phyloP scores from a whole-genome alignment of 2,888 invertebrate genomes.

The Drosophila vallismaia region DNA sequence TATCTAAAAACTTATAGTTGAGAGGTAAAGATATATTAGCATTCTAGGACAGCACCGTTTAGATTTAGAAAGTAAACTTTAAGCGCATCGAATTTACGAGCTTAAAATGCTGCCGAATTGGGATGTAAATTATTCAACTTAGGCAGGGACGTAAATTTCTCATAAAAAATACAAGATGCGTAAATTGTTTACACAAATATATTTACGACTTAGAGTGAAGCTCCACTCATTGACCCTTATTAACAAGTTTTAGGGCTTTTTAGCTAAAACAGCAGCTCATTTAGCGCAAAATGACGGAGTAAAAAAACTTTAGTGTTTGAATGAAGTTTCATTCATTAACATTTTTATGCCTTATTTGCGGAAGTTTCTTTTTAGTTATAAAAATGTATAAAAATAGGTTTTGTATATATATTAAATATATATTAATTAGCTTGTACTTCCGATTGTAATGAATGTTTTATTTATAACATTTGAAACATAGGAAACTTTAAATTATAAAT shows the following conservation, averaged over 20 bases:
- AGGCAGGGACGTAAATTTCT: conserved; percentile 15
- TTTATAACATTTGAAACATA: too few relatives aligned
- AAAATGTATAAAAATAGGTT: background rate
- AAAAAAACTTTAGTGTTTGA: background rate
- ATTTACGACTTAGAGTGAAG: background rate
- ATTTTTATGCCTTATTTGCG: background rate
- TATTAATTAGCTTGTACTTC: too few relatives aligned
- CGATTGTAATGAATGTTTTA: too few relatives aligned
- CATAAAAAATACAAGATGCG: conserved; percentile 24
- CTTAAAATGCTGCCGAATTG: background rate
- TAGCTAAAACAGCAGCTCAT: background rate
- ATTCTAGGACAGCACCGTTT: background rate
- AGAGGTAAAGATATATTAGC: background rate
- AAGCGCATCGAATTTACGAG: background rate
- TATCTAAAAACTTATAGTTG: background rate
- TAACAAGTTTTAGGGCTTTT: conserved; percentile 7
- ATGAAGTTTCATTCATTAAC: background rate
- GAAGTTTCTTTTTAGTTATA: background rate
- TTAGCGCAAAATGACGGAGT: background rate
- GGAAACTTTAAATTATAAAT: too few relatives aligned
- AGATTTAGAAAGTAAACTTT: background rate
- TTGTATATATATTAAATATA: too few relatives aligned
- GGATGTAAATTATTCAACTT: background rate
- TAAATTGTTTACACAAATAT: conserved; percentile 18
- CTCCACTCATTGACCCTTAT: conserved; percentile 14